Evolutionary conservation across 2,888 invertebrate species (phyloP).

Genomic region (Anodontia alba): DNA sequence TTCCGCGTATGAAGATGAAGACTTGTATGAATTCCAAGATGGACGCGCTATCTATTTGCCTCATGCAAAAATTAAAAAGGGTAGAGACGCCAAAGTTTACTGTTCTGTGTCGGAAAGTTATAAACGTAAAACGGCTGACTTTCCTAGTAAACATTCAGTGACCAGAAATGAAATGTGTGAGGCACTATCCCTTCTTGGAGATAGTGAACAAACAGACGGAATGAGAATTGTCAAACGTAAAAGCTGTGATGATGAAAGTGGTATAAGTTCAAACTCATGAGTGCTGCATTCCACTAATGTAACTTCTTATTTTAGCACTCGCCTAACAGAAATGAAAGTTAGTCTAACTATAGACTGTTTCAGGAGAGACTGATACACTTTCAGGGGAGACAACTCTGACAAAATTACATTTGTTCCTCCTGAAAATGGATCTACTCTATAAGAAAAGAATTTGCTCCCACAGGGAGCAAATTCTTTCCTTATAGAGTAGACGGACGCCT

Average conservation of each 20-base stretch:
- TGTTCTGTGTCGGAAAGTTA: slow-evolving; percentile 10
- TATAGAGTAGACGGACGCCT: too few species aligned
- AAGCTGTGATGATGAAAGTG: slow-evolving; percentile 71
- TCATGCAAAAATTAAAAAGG: slow-evolving; percentile 4
- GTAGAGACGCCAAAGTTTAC: not conserved
- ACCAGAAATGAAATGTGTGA: slow-evolving; percentile 40
- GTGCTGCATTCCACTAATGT: too few species aligned
- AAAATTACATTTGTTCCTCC: too few species aligned
- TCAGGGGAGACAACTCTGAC: too few species aligned
- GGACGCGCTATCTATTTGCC: slow-evolving; percentile 25
- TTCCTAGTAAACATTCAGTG: not conserved
- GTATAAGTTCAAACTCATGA: slow-evolving; percentile 63
- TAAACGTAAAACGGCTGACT: not conserved
- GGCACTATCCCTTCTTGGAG: slow-evolving; percentile 30
- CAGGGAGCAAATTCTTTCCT: too few species aligned
- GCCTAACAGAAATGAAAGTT: too few species aligned
- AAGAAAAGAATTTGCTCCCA: too few species aligned
- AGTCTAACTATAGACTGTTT: too few species aligned
- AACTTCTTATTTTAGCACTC: too few species aligned
- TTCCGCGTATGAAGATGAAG: slow-evolving; percentile 68
- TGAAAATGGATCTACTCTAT: too few species aligned
- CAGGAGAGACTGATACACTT: too few species aligned
- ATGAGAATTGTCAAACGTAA: slow-evolving; percentile 16
- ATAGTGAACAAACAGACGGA: not conserved
- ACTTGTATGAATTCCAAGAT: slow-evolving; percentile 63